Conservation (phyloP, 2,888 invertebrate genomes). For the Dasypogon diadema region DNA sequence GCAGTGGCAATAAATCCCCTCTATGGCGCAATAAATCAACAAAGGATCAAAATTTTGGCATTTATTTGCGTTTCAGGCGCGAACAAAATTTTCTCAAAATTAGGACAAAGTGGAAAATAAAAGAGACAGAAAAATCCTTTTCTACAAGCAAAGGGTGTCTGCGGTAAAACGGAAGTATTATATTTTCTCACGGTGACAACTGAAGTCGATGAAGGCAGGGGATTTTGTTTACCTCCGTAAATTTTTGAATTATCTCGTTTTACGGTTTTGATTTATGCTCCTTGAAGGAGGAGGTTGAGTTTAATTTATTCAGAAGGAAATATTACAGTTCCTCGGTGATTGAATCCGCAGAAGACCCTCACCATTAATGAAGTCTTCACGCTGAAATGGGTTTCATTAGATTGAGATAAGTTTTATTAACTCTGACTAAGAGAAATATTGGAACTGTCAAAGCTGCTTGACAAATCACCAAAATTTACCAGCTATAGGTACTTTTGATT, state of each 20-base stretch:
- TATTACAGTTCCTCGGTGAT: background rate
- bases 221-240: slow-evolving; percentile 23
- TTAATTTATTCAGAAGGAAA: background rate
- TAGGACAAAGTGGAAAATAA: slow-evolving; percentile 9
- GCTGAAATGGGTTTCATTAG: no score
- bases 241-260: slow-evolving; percentile 19
- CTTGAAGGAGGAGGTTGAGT: background rate
- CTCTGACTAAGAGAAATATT: background rate
- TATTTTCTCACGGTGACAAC: slow-evolving; percentile 1
- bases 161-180: background rate
- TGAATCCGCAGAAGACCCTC: background rate
- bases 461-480: no score
- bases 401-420: no score
- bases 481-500: no score
- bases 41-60: slow-evolving; percentile 32
- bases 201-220: slow-evolving; percentile 4
- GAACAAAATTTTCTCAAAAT: background rate
- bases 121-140: background rate
- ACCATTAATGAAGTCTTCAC: background rate
- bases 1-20: slow-evolving; percentile 6
- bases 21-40: slow-evolving; percentile 19
- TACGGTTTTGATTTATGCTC: slow-evolving; percentile 4
- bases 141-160: background rate
- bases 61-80: slow-evolving; percentile 27
- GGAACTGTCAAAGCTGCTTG: background rate